Percentiles rank a stretch among this genome's conserved stretches.
These are phyloP conservation scores for Parnassius glacialis DNA, from an alignment of 2,888 invertebrate genomes.

Conservation along the genomic window DNA sequence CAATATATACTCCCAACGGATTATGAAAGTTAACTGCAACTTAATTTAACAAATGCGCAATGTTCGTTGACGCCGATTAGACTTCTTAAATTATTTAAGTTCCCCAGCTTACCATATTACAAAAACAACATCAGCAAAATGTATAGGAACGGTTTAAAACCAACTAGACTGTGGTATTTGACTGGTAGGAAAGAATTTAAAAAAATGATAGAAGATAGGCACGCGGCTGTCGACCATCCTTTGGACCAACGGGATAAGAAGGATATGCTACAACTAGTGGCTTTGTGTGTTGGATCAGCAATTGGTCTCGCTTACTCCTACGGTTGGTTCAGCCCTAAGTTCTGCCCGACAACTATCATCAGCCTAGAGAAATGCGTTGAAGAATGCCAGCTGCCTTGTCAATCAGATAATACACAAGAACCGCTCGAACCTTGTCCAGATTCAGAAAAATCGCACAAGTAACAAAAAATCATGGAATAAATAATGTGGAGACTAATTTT, in stretches of 20 bases:
- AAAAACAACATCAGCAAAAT: neutral
- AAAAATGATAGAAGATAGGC: slow-evolving; percentile 36
- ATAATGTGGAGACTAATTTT: no score
- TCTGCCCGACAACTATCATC: slow-evolving; percentile 9
- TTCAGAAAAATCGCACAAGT: neutral
- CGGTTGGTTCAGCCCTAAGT: slow-evolving; percentile 37
- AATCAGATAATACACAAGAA: no score
- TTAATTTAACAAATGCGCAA: no score
- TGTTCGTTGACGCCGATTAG: no score
- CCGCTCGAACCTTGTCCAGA: neutral
- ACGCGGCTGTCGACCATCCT: slow-evolving; percentile 21
- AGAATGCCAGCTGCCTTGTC: neutral
- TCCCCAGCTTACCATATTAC: neutral
- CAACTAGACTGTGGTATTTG: slow-evolving; percentile 53
- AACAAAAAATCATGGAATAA: no score
- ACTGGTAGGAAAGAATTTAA: slow-evolving; percentile 46
- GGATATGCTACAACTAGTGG: slow-evolving; percentile 34
- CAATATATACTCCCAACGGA: no score
- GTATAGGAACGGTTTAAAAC: slow-evolving; percentile 47
- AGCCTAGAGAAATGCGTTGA: neutral
- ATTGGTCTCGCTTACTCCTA: slow-evolving; percentile 35
- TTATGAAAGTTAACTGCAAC: no score
- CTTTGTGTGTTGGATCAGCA: slow-evolving; percentile 26
- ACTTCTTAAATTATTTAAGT: no score
- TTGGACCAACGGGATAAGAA: slow-evolving; percentile 29